Base-by-base conservation (phyloP, 2,113 vertebrate species). In the Phyllopteryx taeniolatus region DNA sequence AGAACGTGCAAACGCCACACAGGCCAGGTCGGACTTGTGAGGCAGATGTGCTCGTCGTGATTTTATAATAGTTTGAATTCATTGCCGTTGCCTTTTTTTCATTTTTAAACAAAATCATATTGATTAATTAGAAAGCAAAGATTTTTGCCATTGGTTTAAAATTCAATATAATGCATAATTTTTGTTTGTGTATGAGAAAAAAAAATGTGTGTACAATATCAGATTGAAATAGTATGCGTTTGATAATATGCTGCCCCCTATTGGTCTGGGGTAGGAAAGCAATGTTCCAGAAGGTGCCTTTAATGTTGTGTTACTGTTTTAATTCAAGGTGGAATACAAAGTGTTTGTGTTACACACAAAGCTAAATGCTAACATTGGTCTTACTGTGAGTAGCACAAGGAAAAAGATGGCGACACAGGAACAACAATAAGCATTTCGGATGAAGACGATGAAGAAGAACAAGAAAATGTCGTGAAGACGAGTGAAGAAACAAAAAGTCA, bases 311-410 rank as follows among this genome's bases (percentile, higher is more conserved):
- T 20, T 19, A 54, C 7, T 54, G 20, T 59, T 59, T 31, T 15
- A 14, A 31, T 59, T 59, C 22, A 14, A 33, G 9, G 11, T 6
- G 8, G 2, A n/a, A 27, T 31, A 4, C 11, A 12, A 27, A 12
- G 56, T 71, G 15, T 61, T 71, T 19, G 74, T 66, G 68, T 61
- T 75, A 78, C 73, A 83, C 75, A 84, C 70, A 71, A 73, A 69
- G 73, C 39, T 67, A 72, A 76, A 85, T 71, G 75, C 75, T 85
- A 69, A 81, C 70, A 80, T 49, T 35, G 72, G 10, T 81, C 73
- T 84, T 71, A 67, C 65, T 85, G 70, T 81, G 73, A 86, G 43
- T 79, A 70, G 70, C 69, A 82, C 68, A 73, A 67, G 68, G 75
- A 80, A 67, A 63, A 72, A 74, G 59, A 79, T 61, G 77, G 63